Evolutionary conservation across 2,797 vertebrate genomes (phyloP).

Genomic region (Odontamblyopus rebecca): DNA sequence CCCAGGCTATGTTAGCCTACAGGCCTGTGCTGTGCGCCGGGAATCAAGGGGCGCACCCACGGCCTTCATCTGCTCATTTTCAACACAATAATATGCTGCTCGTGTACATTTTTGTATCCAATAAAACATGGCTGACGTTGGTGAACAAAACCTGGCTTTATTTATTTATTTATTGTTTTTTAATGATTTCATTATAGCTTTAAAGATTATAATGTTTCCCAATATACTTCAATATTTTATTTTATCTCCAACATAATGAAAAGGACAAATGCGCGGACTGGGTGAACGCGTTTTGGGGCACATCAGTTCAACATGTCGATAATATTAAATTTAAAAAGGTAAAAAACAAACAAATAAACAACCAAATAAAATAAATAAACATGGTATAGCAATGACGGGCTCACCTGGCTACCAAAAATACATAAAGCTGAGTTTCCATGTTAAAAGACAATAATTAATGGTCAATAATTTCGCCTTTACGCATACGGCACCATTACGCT

Average conservation of each 20-base stretch:
- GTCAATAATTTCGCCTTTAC: not conserved
- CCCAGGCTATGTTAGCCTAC: constrained; percentile 56
- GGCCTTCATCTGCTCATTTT: constrained; percentile 39
- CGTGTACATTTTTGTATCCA: constrained; percentile 38
- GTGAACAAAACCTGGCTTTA: not conserved
- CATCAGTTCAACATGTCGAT: no score
- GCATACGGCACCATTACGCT: no score
- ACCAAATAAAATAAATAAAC: no score
- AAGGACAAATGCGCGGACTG: not conserved
- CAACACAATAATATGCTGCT: constrained; percentile 46
- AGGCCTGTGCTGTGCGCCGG: constrained; percentile 21
- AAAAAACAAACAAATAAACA: no score
- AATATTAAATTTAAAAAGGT: no score
- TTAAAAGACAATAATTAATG: not conserved
- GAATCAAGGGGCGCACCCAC: constrained; percentile 22
- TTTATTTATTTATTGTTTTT: not conserved
- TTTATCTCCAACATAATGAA: not conserved
- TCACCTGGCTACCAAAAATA: no score
- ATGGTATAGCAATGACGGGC: no score
- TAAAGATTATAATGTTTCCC: not conserved
- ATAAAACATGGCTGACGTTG: constrained; percentile 48
- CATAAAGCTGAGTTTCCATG: no score
- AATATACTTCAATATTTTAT: not conserved
- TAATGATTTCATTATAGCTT: not conserved
- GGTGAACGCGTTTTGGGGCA: no score